Base-by-base conservation (phyloP, 2,113 vertebrate genomes). In the Tretioscincus oriximinensis region DNA sequence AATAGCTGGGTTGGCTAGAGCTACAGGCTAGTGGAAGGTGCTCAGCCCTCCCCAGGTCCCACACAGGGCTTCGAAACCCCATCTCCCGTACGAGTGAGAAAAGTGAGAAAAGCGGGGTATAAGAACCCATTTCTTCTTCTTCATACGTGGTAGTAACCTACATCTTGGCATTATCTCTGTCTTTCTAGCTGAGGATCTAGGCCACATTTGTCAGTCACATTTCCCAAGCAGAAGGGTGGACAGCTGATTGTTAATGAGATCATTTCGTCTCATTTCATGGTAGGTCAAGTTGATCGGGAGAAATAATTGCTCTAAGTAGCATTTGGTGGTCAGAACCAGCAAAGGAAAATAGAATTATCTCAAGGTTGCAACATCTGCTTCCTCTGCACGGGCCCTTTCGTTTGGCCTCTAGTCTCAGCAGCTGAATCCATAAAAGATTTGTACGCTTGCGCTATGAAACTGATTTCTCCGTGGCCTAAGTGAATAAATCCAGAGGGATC, bases 111-210 rank as follows among this genome's bases (percentile, higher is more conserved):
- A n/a, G n/a, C n/a, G n/a, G n/a, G n/a, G n/a, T n/a, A n/a, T n/a
- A n/a, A n/a, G n/a, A n/a, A n/a, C n/a, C n/a, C n/a, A n/a, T n/a
- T n/a, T n/a, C n/a, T n/a, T n/a, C n/a, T n/a, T n/a, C n/a, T n/a
- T 89, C 89, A 73, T 81, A 67, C 76, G 85, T 21, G 85, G 87
- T 35, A 88, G 88, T 88, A 81, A 92, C 90, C 91, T 88, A 89
- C 86, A 92, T 89, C 49, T 89, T 80, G 88, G 90, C 88, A 90
- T 81, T 63, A 11, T 80, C 71, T 49, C 22, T 58, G 8, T 7
- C 4, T n/a, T 70, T 69, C 49, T 54, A 10, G 22, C 58, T 54
- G 35, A n/a, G 12, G 47, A 70, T 41, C 29, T 18, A 61, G 8
- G 26, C 31, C n/a, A 0, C 1, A 11, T 26, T 9, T 29, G 2